Percentiles rank a stretch among this genome's conserved stretches.
phyloP scores from a whole-genome alignment of 2,797 vertebrate species.

The Aphelocoma californica region DNA sequence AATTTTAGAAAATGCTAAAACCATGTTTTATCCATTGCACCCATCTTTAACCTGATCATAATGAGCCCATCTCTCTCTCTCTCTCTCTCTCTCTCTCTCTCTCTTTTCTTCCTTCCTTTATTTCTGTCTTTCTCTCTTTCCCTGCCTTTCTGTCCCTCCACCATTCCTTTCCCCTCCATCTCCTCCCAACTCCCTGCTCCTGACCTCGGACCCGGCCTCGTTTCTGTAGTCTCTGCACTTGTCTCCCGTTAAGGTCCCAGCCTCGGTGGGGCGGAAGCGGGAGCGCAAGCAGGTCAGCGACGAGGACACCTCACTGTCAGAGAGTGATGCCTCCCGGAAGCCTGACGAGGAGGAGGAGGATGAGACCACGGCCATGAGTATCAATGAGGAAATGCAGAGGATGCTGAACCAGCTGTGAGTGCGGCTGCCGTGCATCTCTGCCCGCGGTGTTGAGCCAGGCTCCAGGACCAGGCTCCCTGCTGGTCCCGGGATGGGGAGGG shows the following conservation, averaged over 20 bases:
- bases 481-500: background rate
- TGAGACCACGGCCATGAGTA: constrained; percentile 89
- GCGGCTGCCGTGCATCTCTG: background rate
- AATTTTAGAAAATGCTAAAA: constrained; percentile 49
- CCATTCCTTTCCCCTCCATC: constrained; percentile 40
- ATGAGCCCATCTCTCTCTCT: constrained; percentile 45
- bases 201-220: constrained; percentile 72
- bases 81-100: background rate
- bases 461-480: background rate
- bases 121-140: constrained; percentile 3
- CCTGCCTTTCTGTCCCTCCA: background rate
- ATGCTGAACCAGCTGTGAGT: constrained; percentile 97
- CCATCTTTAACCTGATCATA: constrained; percentile 60
- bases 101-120: background rate
- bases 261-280: constrained; percentile 86
- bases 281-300: constrained; percentile 88
- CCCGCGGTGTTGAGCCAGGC: accelerated
- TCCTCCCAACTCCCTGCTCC: constrained; percentile 58
- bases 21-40: constrained; percentile 51
- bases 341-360: constrained; percentile 85
- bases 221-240: constrained; percentile 82
- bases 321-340: constrained; percentile 84
- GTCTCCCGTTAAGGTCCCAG: constrained; percentile 85
- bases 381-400: constrained; percentile 98
- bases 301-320: constrained; percentile 86